These are phyloP conservation scores for Chionis minor DNA, from an alignment of 2,113 vertebrate genomes.

Conservation along the genomic window DNA sequence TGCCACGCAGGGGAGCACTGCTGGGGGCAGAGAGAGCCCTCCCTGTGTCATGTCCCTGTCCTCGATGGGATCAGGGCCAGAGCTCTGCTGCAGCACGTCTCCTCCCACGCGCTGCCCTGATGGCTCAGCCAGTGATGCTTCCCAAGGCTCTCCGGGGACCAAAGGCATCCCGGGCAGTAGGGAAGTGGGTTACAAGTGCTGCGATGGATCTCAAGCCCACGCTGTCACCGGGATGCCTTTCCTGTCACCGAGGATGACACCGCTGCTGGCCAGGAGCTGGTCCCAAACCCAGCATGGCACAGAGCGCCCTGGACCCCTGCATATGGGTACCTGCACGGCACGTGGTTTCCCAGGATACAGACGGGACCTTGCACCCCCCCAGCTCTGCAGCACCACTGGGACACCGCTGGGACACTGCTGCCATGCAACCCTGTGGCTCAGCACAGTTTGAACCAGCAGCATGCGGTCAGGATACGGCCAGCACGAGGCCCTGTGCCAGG, in stretches of 20 bases:
- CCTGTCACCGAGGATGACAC: not conserved
- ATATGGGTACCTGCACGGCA: fast-evolving
- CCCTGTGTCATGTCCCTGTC: fast-evolving
- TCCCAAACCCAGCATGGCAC: fast-evolving
- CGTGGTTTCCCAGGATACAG: not conserved
- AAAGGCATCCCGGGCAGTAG: conserved; percentile 17
- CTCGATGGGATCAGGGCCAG: not conserved
- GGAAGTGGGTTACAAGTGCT: conserved; percentile 49
- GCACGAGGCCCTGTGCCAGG: not conserved
- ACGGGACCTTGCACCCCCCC: not conserved
- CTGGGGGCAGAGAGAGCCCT: not conserved
- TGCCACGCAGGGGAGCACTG: fast-evolving
- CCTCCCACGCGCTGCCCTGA: not conserved
- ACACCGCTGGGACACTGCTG: not conserved
- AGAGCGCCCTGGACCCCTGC: fast-evolving
- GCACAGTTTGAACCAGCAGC: not conserved
- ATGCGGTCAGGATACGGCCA: not conserved
- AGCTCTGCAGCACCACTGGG: not conserved
- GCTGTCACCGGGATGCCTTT: not conserved
- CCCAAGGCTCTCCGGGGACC: not conserved
- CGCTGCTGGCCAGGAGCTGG: not conserved
- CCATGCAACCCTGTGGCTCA: fast-evolving
- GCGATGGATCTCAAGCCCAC: not conserved
- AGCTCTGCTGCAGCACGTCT: not conserved
- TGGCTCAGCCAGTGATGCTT: not conserved